Evolutionary conservation across 2,888 invertebrate species (phyloP), one percentile per base, ranked within the genome.

Genomic region (Sericinus montela): DNA sequence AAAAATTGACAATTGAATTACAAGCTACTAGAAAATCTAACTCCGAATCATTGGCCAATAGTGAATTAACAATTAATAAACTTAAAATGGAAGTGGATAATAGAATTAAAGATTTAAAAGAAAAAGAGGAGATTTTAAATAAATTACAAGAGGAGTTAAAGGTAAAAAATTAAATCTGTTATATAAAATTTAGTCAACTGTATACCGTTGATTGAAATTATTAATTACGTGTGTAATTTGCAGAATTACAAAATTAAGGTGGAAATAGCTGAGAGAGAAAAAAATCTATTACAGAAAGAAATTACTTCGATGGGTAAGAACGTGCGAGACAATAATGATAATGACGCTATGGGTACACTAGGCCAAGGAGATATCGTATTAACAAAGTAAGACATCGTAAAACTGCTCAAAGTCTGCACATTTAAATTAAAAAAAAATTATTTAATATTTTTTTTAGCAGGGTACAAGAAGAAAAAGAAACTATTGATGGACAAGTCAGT

Each of bases 401-500:
- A 19, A 19, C 19, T 19, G 19, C 19, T 19, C n/a, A n/a, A n/a
- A n/a, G n/a, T n/a, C n/a, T n/a, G n/a, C n/a, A n/a, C n/a, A n/a
- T n/a, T n/a, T n/a, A n/a, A n/a, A n/a, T n/a, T n/a, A n/a, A n/a
- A n/a, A n/a, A n/a, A n/a, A n/a, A n/a, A n/a, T n/a, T n/a, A n/a
- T n/a, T n/a, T n/a, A n/a, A n/a, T n/a, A n/a, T n/a, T 25, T 25
- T 25, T 8, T 25, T 25, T 53, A 52, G 11, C 58, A 83, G 83
- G 51, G 54, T 58, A n/a, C 63, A 88, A 43, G 92, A 93, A 62
- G 93, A 93, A 41, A 91, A 92, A 59, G 90, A 92, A 48, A 89
- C 91, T 59, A 88, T 91, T 41, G 93, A 94, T 57, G 91, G 92
- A 8, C 94, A 96, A 83, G 93, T 97, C 48, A 94, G 94, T 63